A percentile compares a stretch with the other conserved stretches of the same genome.
Evolutionary conservation across 2,888 invertebrate species (phyloP).

Genomic region (Trichopria drosophilae): DNA sequence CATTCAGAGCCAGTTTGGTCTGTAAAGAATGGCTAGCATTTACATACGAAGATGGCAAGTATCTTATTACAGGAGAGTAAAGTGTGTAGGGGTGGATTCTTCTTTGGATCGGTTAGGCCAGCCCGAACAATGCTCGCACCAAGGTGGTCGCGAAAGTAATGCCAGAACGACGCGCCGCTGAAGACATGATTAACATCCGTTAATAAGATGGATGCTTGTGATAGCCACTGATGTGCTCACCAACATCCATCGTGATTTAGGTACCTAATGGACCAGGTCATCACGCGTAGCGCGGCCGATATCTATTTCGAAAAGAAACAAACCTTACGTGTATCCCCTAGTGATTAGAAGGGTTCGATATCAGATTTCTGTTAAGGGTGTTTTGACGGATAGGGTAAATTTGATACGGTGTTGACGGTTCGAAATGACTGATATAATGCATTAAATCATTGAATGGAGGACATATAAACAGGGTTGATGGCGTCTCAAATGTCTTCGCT

Average conservation of each 20-base stretch:
- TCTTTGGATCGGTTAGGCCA: constrained; percentile 43
- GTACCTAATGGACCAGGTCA: constrained; percentile 26
- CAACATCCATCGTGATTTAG: constrained; percentile 49
- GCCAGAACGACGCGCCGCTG: constrained; percentile 54
- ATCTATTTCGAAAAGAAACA: neutral
- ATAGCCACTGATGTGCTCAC: constrained; percentile 52
- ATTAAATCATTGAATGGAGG: too few relatives aligned
- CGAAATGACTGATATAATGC: too few relatives aligned
- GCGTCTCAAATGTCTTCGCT: too few relatives aligned
- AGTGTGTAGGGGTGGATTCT: constrained; percentile 41
- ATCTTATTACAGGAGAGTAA: constrained; percentile 56
- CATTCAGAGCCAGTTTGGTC: constrained; percentile 50
- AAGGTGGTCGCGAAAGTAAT: constrained; percentile 56
- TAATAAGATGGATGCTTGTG: constrained; percentile 57
- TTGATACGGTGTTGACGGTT: too few relatives aligned
- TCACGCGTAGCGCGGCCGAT: neutral
- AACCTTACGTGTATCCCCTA: neutral
- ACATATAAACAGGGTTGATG: too few relatives aligned
- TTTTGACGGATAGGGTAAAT: too few relatives aligned
- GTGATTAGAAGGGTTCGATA: too few relatives aligned
- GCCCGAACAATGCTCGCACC: constrained; percentile 54
- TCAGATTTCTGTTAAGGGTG: too few relatives aligned
- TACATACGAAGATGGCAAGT: constrained; percentile 59
- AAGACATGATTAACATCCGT: constrained; percentile 59
- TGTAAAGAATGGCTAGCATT: constrained; percentile 57